Evolutionary conservation across 2,113 vertebrate species (phyloP), one percentile per base, ranked within the genome.

Genomic region (Burhinus bistriatus): DNA sequence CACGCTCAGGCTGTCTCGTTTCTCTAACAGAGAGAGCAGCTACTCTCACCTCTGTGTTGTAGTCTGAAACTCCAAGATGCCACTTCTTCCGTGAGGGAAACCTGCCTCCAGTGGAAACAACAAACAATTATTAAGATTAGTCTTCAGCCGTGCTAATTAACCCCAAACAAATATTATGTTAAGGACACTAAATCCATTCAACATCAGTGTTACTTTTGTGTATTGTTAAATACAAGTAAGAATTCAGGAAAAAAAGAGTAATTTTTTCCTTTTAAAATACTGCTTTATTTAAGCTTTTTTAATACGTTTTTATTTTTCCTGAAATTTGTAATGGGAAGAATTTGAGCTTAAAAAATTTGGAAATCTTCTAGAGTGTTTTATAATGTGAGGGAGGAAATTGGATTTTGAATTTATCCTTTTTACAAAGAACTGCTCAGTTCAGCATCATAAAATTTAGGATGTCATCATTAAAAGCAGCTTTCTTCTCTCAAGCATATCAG

Each of bases 21-120:
- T 30, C 25, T 40, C 54, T 38, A 14, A n/a, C 3, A 8, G 66
- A 57, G 80, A 69, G 49, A 97, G 82, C 34, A 93, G 90, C 95
- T 68, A 58, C 90, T 94, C 87, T 95, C 88, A 95, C 91, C 93
- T 96, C 93, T 87, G 69, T 91, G 83, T 94, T 97, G 94, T 85
- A 84, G 76, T 89, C 95, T 97, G 96, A 95, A 98, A 93, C 93
- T 96, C 84, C 75, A 94, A 97, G 95, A 96, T 97, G 78, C 93
- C 96, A 95, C 89, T 97, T 98, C 44, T 80, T 97, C 85, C 58
- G 6, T 83, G 95, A 98, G 96, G 81, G 91, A 98, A 97, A 97
- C 93, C 96, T 98, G 96, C 97, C 97, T 98, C 95, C 97, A 96
- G 97, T 97, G 97, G 97, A 98, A 98, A 97, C 89, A 98, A 88